phyloP scores from a whole-genome alignment of 2,797 vertebrate species.

The Cynopterus sphinx region DNA sequence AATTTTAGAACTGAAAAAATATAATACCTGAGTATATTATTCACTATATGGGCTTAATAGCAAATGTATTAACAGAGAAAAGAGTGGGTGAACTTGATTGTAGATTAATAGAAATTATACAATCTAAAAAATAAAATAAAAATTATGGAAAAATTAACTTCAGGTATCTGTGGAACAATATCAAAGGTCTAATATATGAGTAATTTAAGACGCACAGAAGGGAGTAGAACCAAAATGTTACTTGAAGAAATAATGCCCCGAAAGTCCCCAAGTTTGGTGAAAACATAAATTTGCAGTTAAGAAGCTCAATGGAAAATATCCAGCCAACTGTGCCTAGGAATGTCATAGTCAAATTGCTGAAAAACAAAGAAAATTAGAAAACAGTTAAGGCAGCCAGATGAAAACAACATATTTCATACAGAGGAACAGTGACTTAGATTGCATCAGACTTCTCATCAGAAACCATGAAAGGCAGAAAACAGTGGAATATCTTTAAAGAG shows the following conservation, averaged over 20 bases:
- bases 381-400: not conserved
- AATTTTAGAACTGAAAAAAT: not conserved
- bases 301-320: not conserved
- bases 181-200: not conserved
- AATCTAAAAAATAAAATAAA: not conserved
- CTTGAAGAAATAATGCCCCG: not conserved
- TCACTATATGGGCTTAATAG: not conserved
- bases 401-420: not conserved
- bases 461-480: not conserved
- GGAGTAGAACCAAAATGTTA: not conserved
- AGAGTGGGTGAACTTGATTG: not conserved
- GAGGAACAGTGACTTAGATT: not conserved
- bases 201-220: not conserved
- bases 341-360: not conserved
- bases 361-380: not conserved
- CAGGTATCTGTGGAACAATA: not conserved
- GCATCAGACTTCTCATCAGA: not conserved
- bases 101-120: not conserved
- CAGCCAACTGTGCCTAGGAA: not conserved
- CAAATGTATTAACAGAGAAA: not conserved
- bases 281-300: not conserved
- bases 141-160: not conserved
- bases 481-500: not conserved
- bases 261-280: not conserved
- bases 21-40: not conserved